phyloP scores from a whole-genome alignment of 2,113 vertebrate species.

The Syngnathoides biaculeatus region DNA sequence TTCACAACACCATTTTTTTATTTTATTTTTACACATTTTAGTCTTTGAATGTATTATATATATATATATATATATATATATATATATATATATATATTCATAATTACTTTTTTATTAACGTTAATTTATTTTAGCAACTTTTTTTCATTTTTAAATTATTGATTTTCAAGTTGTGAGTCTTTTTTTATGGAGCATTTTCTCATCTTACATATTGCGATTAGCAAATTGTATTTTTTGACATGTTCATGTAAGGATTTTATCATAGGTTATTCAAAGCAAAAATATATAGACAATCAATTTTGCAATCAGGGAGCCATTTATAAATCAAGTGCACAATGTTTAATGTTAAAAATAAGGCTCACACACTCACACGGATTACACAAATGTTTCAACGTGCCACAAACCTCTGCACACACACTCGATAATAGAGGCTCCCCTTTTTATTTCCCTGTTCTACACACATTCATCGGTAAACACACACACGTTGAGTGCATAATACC shows the following conservation, averaged over 20 bases:
- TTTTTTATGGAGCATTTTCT: background rate
- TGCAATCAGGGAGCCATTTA: background rate
- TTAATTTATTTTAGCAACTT: too few relatives aligned
- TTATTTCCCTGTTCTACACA: conserved; percentile 9
- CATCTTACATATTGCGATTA: too few relatives aligned
- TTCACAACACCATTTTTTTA: too few relatives aligned
- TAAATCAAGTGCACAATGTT: background rate
- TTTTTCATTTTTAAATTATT: too few relatives aligned
- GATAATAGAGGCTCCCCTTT: conserved; percentile 15
- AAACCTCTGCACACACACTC: conserved; percentile 11
- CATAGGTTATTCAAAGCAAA: background rate
- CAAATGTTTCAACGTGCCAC: background rate
- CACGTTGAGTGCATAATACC: conserved; percentile 10
- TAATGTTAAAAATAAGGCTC: background rate
- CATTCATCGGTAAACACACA: conserved; percentile 16
- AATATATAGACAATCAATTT: background rate
- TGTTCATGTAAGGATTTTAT: background rate
- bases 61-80: too few relatives aligned
- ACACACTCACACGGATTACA: background rate
- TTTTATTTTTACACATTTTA: too few relatives aligned
- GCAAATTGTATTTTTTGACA: too few relatives aligned
- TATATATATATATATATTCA: too few relatives aligned
- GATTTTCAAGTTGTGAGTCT: background rate
- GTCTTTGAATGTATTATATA: too few relatives aligned
- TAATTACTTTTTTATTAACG: too few relatives aligned